Conservation (phyloP, 2,888 invertebrate genomes). For the Junonia oenone region DNA sequence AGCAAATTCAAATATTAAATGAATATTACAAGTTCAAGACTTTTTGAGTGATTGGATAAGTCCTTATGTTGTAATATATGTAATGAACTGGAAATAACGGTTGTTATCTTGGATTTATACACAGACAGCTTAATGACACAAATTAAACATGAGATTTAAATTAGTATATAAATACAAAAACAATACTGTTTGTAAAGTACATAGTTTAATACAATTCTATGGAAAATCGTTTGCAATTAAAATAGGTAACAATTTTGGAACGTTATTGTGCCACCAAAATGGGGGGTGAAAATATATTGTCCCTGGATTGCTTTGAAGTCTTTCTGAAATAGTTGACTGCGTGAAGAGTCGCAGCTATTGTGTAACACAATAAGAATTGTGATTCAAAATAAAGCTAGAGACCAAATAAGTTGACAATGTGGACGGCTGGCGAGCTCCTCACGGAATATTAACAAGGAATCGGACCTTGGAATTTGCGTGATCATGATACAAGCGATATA, state of each 20-base stretch:
- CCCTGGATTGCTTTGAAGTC: neutral
- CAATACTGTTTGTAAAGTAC: neutral
- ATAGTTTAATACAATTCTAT: neutral
- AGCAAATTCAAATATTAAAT: too few species aligned
- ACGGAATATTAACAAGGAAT: conserved; percentile 54
- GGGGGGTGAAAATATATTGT: conserved; percentile 12
- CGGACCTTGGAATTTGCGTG: conserved; percentile 49
- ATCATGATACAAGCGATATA: conserved; percentile 46
- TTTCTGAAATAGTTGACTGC: conserved; percentile 13
- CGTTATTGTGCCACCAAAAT: neutral
- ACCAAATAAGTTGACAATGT: conserved; percentile 62
- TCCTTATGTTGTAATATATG: too few species aligned
- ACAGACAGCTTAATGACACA: too few species aligned
- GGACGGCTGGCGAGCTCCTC: conserved; percentile 36
- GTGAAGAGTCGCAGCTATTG: conserved; percentile 40
- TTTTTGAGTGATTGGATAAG: too few species aligned
- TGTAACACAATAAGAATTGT: conserved; percentile 61
- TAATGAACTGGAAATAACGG: too few species aligned
- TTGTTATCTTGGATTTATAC: too few species aligned
- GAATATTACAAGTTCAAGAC: too few species aligned
- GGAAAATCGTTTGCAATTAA: neutral
- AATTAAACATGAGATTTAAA: too few species aligned
- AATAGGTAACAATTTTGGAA: neutral
- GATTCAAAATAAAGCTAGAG: conserved; percentile 56
- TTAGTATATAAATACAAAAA: neutral